A percentile compares a stretch with the other conserved stretches of the same genome.
These are phyloP conservation scores for Ganaspis brasiliensis DNA, from an alignment of 2,888 invertebrate species.

Conservation along the genomic window DNA sequence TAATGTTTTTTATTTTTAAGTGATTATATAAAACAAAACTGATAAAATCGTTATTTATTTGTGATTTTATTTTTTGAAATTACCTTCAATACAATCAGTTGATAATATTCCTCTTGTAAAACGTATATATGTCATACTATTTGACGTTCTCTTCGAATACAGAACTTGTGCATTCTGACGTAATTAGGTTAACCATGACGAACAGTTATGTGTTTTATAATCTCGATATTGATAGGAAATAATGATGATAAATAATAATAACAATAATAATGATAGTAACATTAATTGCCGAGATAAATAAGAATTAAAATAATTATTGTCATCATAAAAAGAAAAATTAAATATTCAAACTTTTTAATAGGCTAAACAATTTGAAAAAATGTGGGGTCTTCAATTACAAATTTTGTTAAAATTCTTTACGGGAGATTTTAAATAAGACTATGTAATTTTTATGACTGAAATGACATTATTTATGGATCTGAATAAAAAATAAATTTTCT, in stretches of 20 bases:
- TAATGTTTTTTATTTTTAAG: no score
- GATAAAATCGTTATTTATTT: not conserved
- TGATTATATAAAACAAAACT: not conserved
- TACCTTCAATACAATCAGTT: not conserved
- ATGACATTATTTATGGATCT: no score
- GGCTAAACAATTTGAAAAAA: no score
- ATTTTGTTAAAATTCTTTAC: no score
- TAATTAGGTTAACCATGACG: constrained; percentile 71
- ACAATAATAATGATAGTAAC: constrained; percentile 20
- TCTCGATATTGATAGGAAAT: not conserved
- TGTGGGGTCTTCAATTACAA: no score
- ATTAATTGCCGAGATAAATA: not conserved
- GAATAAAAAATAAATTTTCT: no score
- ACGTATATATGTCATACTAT: constrained; percentile 9
- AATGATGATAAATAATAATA: constrained; percentile 18
- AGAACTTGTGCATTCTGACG: constrained; percentile 52
- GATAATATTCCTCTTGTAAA: constrained; percentile 1
- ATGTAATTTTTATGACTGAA: no score
- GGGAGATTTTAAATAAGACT: no score
- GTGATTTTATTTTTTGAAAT: not conserved
- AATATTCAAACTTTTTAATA: no score
- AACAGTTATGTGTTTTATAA: constrained; percentile 60
- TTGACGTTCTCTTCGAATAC: constrained; percentile 49
- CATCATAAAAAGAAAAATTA: no score
- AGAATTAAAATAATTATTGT: not conserved